Evolutionary conservation across 1,140 invertebrate genomes (phyloP).

Genomic region (Hypothenemus hampei): DNA sequence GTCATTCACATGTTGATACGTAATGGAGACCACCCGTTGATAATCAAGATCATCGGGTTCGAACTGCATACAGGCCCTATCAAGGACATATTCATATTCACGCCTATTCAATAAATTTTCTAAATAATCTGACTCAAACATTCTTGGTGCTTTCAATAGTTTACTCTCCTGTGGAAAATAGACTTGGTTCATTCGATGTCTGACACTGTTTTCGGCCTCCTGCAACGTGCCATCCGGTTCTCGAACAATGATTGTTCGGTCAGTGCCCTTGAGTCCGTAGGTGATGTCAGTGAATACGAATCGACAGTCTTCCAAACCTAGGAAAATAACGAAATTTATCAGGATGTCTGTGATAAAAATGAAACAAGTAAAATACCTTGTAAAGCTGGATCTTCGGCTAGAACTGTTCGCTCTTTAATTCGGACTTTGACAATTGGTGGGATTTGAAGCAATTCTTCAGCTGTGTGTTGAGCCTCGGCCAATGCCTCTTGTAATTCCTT

Average conservation of each 20-base stretch:
- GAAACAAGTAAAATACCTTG: conserved; percentile 39
- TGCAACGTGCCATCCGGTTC: conserved; percentile 80
- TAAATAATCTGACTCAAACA: conserved; percentile 73
- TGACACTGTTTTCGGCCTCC: conserved; percentile 69
- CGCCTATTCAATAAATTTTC: conserved; percentile 57
- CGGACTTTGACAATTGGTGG: conserved; percentile 72
- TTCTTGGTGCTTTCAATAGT: conserved; percentile 55
- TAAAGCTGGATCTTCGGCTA: conserved; percentile 72
- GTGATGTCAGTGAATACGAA: conserved; percentile 88
- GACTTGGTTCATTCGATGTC: conserved; percentile 76
- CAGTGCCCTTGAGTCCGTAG: conserved; percentile 62
- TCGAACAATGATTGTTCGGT: conserved; percentile 78
- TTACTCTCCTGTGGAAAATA: conserved; percentile 76
- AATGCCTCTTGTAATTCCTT: conserved; percentile 63
- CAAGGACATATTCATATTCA: conserved; percentile 84
- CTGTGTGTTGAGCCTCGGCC: conserved; percentile 53
- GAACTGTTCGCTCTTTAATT: conserved; percentile 49
- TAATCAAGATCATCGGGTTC: conserved; percentile 88
- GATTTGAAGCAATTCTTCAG: conserved; percentile 73
- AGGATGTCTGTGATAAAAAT: not conserved
- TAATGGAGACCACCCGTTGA: conserved; percentile 64
- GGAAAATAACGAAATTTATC: not conserved
- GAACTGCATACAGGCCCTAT: conserved; percentile 86
- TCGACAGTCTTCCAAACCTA: conserved; percentile 58
- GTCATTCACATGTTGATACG: conserved; percentile 73